Percentiles rank a stretch among this genome's conserved stretches.
These are phyloP conservation scores for Salvator merianae DNA, from an alignment of 2,113 vertebrate species.

Conservation along the genomic window DNA sequence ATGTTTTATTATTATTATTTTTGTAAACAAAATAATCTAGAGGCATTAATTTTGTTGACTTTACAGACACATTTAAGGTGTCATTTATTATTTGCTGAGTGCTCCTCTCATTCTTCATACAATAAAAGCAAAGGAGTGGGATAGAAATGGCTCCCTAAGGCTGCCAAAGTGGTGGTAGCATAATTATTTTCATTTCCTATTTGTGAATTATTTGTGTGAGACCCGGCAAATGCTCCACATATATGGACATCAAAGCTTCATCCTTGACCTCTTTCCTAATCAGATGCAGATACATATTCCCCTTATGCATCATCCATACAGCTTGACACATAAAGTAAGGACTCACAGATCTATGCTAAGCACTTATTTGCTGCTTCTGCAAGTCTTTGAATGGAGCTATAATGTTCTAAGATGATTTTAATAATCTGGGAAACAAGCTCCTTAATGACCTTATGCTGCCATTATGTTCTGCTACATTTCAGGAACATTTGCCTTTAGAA, in stretches of 20 bases:
- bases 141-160: neutral
- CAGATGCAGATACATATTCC: neutral
- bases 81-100: conserved; percentile 5
- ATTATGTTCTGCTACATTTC: neutral
- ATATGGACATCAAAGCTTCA: neutral
- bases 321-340: neutral
- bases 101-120: neutral
- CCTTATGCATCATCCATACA: neutral
- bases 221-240: neutral
- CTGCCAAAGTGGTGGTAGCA: rapidly evolving
- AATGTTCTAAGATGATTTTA: neutral
- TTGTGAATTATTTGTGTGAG: neutral
- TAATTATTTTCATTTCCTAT: neutral
- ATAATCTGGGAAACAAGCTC: conserved; percentile 1
- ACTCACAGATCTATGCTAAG: neutral
- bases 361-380: conserved; percentile 8
- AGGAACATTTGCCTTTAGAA: neutral
- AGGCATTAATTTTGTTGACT: neutral
- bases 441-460: conserved; percentile 5
- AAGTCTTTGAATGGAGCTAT: conserved; percentile 1
- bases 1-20: conserved; percentile 12
- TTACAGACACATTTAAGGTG: neutral
- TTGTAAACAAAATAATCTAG: conserved; percentile 14
- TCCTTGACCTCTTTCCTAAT: no score
- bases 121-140: neutral